phyloP scores from a whole-genome alignment of 1,140 invertebrate genomes.

The Spodoptera litura region DNA sequence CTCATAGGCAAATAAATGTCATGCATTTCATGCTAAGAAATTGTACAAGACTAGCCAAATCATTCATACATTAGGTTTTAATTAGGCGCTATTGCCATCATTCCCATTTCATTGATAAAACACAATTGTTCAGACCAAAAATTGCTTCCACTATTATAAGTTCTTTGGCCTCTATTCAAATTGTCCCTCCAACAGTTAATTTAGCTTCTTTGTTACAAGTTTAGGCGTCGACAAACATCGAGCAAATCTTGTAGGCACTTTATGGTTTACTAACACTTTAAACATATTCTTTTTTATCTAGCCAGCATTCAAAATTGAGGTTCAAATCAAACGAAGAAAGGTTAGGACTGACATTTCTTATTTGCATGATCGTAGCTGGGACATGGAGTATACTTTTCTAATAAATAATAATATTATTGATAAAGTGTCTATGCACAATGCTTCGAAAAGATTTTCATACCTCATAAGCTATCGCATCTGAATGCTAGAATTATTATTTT shows the following conservation, averaged over 20 bases:
- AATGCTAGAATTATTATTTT: too few species aligned
- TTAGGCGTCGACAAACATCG: neutral
- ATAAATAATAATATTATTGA: conserved; percentile 1
- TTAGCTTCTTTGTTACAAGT: too few species aligned
- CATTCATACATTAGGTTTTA: too few species aligned
- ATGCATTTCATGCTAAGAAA: too few species aligned
- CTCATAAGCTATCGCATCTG: neutral
- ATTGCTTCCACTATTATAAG: too few species aligned
- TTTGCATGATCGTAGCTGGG: conserved; percentile 11
- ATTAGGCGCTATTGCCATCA: too few species aligned
- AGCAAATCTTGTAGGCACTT: neutral
- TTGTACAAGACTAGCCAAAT: too few species aligned
- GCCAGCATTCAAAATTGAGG: conserved; percentile 28
- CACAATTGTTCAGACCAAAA: too few species aligned
- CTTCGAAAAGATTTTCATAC: neutral
- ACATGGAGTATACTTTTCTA: conserved; percentile 2
- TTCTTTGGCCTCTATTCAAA: too few species aligned
- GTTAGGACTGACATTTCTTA: conserved; percentile 9
- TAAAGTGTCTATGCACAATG: neutral
- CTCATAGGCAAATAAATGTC: too few species aligned
- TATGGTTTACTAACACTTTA: conserved; percentile 25
- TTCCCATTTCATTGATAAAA: too few species aligned
- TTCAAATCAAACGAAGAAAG: conserved; percentile 15
- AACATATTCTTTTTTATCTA: conserved; percentile 36
- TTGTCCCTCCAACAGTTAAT: too few species aligned